phyloP scores from a whole-genome alignment of 2,888 invertebrate species.

The Mesorhabditis belari region DNA sequence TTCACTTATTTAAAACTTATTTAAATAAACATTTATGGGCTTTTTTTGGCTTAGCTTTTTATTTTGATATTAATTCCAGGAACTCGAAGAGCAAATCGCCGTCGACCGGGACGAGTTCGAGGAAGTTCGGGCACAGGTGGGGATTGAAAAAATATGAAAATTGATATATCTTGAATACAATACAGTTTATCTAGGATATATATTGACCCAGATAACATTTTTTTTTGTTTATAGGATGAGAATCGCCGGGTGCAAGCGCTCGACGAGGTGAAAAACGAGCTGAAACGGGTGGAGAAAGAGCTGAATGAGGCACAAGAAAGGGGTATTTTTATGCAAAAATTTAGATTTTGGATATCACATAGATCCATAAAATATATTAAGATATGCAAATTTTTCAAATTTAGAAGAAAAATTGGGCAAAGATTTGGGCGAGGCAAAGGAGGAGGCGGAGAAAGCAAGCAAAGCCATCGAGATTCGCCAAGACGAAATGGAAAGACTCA shows the following conservation, averaged over 20 bases:
- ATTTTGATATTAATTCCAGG: no score
- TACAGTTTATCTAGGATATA: no score
- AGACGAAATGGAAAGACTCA: neutral
- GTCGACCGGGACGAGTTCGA: neutral
- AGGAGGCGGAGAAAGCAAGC: conserved; percentile 5
- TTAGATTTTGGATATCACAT: no score
- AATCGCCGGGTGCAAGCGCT: conserved; percentile 10
- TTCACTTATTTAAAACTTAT: no score
- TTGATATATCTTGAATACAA: no score
- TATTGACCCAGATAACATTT: no score
- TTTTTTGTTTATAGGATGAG: conserved; percentile 13
- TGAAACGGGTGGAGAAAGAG: conserved; percentile 14
- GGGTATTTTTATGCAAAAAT: conserved; percentile 9
- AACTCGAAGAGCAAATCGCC: neutral
- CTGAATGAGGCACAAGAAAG: conserved; percentile 15
- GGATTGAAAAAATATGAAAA: no score
- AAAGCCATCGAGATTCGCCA: neutral
- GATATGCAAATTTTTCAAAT: no score
- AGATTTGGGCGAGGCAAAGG: conserved; percentile 6
- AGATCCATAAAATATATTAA: no score
- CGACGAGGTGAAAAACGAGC: conserved; percentile 12
- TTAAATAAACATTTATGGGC: no score
- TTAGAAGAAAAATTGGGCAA: conserved; percentile 13
- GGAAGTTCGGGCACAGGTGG: neutral
- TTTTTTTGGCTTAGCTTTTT: no score